Evolutionary conservation across 92 coral and sea anemone genomes (phyloP), one percentile per base, ranked within the genome.

Genomic region (Umimayanthus chanpuru): DNA sequence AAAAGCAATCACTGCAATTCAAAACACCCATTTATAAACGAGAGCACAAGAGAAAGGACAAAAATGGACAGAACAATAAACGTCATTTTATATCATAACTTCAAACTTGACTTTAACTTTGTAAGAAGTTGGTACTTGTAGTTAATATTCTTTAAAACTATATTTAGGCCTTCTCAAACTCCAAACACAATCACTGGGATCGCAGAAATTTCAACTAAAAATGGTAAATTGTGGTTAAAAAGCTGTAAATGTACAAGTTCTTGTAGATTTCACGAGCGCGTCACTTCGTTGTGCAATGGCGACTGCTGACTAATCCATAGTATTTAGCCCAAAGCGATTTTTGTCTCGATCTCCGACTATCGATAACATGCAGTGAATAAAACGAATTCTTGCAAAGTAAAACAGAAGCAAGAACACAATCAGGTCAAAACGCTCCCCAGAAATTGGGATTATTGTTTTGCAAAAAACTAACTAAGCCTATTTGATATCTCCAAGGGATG

Each of bases 1-100:
- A n/a, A n/a, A n/a, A n/a, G n/a, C n/a, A n/a, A n/a, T n/a, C n/a
- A n/a, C n/a, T n/a, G n/a, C n/a, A n/a, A n/a, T n/a, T n/a, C n/a
- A n/a, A n/a, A n/a, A n/a, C n/a, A n/a, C 50, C 49, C 14, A 36
- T 32, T 75, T 75, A 21, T 29, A 50, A 75, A n/a, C 9, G 40
- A 7, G 40, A 16, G 4, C 2, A 75, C 21, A 75, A 18, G 4
- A 26, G 44, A 75, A 36, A 15, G 44, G 8, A 39, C 53, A 75
- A 75, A 75, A 75, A 75, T 39, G 79, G 79, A 75, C 49, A 75
- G 5, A 30, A 73, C n/a, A 39, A 75, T 26, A 18, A 75, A 75
- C 79, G 50, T 18, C 50, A 75, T 36, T 43, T 29, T 12, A 75
- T 26, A 75, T 40, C 50, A 75, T 39, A 75, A 32, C 11, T 12